These are phyloP conservation scores for Shinisaurus crocodilurus DNA, from an alignment of 2,113 vertebrate species.

Conservation along the genomic window DNA sequence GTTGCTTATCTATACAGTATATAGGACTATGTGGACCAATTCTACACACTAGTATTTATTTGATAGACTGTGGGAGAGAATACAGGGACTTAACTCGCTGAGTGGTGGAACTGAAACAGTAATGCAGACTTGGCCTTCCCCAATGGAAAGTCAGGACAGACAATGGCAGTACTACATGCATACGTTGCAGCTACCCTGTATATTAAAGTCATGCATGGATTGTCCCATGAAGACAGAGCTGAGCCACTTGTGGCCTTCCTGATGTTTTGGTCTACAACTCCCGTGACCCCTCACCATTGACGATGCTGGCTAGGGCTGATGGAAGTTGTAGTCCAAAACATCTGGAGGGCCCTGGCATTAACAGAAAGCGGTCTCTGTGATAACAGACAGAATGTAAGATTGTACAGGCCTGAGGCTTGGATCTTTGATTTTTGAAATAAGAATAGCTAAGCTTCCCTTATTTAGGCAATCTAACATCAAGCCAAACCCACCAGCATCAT, in stretches of 20 bases:
- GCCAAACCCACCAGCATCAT: background rate
- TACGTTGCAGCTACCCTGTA: background rate
- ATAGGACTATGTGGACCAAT: too few species aligned
- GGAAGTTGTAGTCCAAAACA: too few species aligned
- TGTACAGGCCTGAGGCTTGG: background rate
- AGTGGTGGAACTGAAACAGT: background rate
- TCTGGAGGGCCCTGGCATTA: background rate
- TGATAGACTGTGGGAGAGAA: too few species aligned
- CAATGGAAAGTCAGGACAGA: background rate
- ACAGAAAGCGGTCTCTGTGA: background rate
- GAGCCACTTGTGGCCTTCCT: too few species aligned
- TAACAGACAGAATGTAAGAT: background rate
- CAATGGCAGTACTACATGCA: too few species aligned
- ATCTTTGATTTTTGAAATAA: background rate
- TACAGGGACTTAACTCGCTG: background rate
- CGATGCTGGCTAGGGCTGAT: too few species aligned
- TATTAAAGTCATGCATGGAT: background rate
- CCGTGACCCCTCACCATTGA: too few species aligned
- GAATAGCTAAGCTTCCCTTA: background rate
- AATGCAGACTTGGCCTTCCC: background rate
- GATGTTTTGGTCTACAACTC: too few species aligned
- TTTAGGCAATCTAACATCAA: background rate
- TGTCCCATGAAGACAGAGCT: background rate
- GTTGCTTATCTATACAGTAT: too few species aligned
- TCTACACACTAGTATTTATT: too few species aligned